These are phyloP conservation scores for Electrona antarctica DNA, from an alignment of 2,113 vertebrate genomes.

Conservation along the genomic window DNA sequence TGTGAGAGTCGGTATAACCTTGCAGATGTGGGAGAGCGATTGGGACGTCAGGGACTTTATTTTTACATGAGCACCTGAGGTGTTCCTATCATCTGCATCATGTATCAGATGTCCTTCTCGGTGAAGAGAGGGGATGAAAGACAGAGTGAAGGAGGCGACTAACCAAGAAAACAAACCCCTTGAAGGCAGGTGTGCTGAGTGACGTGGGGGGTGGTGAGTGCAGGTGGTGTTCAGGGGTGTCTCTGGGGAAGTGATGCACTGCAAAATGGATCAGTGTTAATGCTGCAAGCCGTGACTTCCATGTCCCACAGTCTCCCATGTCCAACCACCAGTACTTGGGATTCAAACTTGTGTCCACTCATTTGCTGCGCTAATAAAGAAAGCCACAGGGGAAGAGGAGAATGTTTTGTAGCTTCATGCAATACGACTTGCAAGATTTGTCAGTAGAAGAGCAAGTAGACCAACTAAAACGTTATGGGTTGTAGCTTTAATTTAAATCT, in stretches of 20 bases:
- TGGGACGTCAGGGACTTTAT: constrained; percentile 63
- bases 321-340: no score
- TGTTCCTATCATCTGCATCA: constrained; percentile 59
- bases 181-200: constrained; percentile 26
- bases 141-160: constrained; percentile 33
- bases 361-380: no score
- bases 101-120: constrained; percentile 53
- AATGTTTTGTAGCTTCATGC: no score
- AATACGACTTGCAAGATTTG: no score
- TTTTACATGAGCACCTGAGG: constrained; percentile 65
- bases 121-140: constrained; percentile 37
- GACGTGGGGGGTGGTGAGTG: constrained; percentile 30
- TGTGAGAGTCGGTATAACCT: constrained; percentile 54
- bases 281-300: no score
- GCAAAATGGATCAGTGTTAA: no score
- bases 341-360: no score
- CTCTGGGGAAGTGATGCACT: not conserved
- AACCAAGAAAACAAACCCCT: constrained; percentile 41
- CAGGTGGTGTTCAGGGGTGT: constrained; percentile 26
- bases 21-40: constrained; percentile 47
- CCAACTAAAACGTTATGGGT: no score
- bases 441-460: no score
- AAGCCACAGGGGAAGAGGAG: no score
- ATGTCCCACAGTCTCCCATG: no score
- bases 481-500: no score